These are phyloP conservation scores for Drosophila punjabiensis DNA, from an alignment of 1,140 invertebrate genomes.

Conservation along the genomic window DNA sequence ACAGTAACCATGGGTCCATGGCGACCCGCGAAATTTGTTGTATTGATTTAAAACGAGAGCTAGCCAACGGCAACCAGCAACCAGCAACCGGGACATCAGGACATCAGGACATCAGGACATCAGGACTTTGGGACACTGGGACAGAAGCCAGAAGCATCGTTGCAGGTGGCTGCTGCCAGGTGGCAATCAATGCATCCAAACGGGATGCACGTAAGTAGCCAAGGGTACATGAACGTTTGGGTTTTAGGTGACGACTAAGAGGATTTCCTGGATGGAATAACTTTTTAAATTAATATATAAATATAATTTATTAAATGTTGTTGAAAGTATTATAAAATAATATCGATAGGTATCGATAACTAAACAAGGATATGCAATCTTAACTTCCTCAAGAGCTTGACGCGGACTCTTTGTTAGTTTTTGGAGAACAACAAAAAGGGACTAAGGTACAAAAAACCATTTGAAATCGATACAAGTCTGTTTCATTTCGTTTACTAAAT, in stretches of 20 bases:
- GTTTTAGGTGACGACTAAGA: background rate
- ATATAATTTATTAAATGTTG: too few species aligned
- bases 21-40: conserved; percentile 77
- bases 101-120: conserved; percentile 2
- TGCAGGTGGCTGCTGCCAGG: conserved; percentile 44
- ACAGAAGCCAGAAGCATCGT: conserved; percentile 22
- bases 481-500: too few species aligned
- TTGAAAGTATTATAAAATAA: too few species aligned
- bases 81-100: background rate
- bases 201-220: conserved; percentile 44
- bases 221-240: background rate
- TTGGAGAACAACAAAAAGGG: too few species aligned
- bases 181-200: conserved; percentile 74
- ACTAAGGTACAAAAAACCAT: too few species aligned
- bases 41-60: conserved; percentile 73
- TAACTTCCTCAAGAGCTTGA: too few species aligned
- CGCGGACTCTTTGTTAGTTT: too few species aligned
- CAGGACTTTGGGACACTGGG: background rate
- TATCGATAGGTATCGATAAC: too few species aligned
- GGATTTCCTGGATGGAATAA: background rate
- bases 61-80: conserved; percentile 19
- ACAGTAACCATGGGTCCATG: conserved; percentile 27
- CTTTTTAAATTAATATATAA: background rate
- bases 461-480: too few species aligned
- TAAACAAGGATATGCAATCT: too few species aligned